Evolutionary conservation across 2,113 vertebrate genomes (phyloP).

Genomic region (Edolisoma coerulescens): DNA sequence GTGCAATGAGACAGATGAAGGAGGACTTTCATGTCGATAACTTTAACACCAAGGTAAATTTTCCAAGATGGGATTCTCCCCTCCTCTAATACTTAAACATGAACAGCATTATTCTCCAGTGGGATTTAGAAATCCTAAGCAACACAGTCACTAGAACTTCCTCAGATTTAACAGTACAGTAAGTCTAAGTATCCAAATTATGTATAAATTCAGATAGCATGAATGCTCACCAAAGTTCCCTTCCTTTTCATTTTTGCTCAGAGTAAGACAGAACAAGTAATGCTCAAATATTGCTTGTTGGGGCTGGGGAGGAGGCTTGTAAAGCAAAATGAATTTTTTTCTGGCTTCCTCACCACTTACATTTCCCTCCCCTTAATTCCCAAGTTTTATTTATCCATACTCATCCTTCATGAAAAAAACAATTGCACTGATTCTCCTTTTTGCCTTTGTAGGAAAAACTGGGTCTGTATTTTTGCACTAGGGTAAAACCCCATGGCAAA

Average conservation of each 20-base stretch:
- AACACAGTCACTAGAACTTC: rapidly evolving
- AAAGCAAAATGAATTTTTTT: neutral
- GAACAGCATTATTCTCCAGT: neutral
- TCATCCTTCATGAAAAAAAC: neutral
- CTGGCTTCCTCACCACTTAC: neutral
- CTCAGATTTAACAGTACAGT: rapidly evolving
- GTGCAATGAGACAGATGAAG: neutral
- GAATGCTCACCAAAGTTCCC: neutral
- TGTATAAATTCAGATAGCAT: neutral
- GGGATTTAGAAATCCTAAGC: neutral
- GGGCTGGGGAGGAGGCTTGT: neutral
- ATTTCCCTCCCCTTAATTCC: neutral
- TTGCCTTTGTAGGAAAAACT: neutral
- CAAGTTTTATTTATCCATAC: slow-evolving; percentile 33
- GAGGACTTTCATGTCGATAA: neutral
- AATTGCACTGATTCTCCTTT: neutral
- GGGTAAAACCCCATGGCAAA: neutral
- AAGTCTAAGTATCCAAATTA: neutral
- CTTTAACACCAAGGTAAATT: neutral
- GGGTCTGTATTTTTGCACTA: neutral
- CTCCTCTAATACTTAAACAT: neutral
- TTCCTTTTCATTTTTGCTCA: neutral
- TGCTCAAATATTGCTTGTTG: neutral
- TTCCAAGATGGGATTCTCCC: neutral
- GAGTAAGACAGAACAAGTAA: neutral